These are phyloP conservation scores for Eupristina koningsbergeri DNA, from an alignment of 1,140 invertebrate species.

Conservation along the genomic window DNA sequence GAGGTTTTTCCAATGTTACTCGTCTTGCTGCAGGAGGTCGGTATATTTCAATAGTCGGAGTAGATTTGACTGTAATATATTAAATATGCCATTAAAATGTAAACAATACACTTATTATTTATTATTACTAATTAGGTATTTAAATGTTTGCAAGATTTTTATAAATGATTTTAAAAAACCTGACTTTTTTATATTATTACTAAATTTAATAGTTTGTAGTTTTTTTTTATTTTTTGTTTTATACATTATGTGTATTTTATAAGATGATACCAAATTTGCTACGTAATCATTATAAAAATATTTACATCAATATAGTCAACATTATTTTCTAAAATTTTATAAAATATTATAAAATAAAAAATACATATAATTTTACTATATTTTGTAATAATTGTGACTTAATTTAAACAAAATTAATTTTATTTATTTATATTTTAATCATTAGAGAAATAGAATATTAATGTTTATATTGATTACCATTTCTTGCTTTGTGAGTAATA, in stretches of 20 bases:
- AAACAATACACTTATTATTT: neutral
- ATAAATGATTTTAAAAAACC: too few relatives aligned
- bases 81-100: neutral
- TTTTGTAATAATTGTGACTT: too few relatives aligned
- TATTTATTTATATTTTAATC: neutral
- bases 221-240: too few relatives aligned
- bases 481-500: conserved; percentile 58
- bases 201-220: too few relatives aligned
- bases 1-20: conserved; percentile 52
- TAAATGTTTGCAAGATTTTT: too few relatives aligned
- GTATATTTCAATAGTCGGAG: conserved; percentile 67
- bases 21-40: conserved; percentile 69
- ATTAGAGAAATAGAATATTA: neutral
- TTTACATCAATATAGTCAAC: neutral
- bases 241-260: too few relatives aligned
- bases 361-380: too few relatives aligned
- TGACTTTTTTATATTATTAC: too few relatives aligned
- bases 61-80: conserved; percentile 62
- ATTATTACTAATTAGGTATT: too few relatives aligned
- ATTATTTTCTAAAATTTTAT: too few relatives aligned
- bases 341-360: too few relatives aligned
- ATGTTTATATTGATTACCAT: conserved; percentile 55
- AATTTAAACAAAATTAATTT: neutral
- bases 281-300: neutral
- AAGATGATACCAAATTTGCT: too few relatives aligned